Evolutionary conservation across 2,888 invertebrate genomes (phyloP), one percentile per base, ranked within the genome.

Genomic region (Lepetodrilus schrolli): DNA sequence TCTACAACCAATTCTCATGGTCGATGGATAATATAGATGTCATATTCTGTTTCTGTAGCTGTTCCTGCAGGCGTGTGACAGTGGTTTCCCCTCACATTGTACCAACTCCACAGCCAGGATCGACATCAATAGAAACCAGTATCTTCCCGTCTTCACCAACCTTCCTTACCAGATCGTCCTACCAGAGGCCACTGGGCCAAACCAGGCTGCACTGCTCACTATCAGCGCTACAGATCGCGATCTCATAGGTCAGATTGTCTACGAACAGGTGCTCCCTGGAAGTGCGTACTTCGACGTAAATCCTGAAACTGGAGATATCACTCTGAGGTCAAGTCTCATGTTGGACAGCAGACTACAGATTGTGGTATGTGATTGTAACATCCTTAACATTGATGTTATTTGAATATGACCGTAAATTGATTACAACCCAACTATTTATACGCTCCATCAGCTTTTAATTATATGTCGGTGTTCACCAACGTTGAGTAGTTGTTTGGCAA

Each of bases 81-180:
- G 79, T 71, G 84, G 84, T 1, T 51, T 81, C 20, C 84, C 84
- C 4, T 71, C 58, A 34, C 75, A 79, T 7, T 85, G 84, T 79
- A 78, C 77, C 30, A 83, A 83, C 72, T 78, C 72, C 43, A 80
- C 82, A 10, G 86, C 82, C n/a, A 78, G 74, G 4, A 78, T 88
- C 7, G 72, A 66, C 4, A 78, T 87, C 13, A 74, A 70, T 4
- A 79, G 87, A 8, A 87, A 87, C 75, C 82, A 81, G 74, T 81
- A 80, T 79, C 75, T 83, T 4, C 88, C 88, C 8, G 71, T 78
- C 66, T 88, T 87, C 77, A 26, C 78, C 43, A 79, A 78, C 21
- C 73, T 77, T 21, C 83, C 83, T 7, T 84, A 84, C 75, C 70
- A 69, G 34, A 75, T 74, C 23, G 73, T 43, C 4, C 75, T 84